A percentile compares a stretch with the other conserved stretches of the same genome.
These are phyloP conservation scores for Argya squamiceps DNA, from an alignment of 2,797 vertebrate species.

Conservation along the genomic window DNA sequence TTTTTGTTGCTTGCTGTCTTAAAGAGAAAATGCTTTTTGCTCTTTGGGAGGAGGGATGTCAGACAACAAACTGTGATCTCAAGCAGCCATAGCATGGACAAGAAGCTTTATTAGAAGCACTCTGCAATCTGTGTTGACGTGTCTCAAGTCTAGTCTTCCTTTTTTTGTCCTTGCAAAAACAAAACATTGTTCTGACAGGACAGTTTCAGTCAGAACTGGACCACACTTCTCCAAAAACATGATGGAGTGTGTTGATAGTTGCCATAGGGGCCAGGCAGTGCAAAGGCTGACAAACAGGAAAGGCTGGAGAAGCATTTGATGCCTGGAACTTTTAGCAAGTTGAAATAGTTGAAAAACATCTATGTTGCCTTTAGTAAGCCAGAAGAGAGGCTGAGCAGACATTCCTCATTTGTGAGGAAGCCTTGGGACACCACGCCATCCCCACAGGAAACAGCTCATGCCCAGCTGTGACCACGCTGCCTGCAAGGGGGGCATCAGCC, in stretches of 20 bases:
- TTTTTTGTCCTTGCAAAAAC: background rate
- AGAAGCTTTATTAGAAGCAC: background rate
- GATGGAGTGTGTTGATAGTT: background rate
- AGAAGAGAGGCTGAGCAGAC: background rate
- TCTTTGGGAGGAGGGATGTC: background rate
- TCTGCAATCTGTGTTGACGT: background rate
- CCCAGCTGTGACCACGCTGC: background rate
- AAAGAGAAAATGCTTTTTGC: background rate
- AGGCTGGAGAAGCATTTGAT: background rate
- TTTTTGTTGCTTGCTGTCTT: background rate
- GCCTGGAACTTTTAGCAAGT: background rate
- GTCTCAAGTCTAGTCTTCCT: background rate
- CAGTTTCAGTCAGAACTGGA: background rate
- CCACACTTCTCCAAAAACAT: background rate
- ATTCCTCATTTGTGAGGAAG: constrained; percentile 22
- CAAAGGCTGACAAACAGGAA: background rate
- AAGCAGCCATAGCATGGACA: background rate
- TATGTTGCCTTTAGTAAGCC: background rate
- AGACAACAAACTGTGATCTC: background rate
- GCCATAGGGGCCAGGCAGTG: background rate
- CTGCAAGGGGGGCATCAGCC: background rate
- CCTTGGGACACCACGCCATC: background rate
- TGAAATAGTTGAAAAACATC: background rate
- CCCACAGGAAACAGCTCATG: constrained; percentile 13
- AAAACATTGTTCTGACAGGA: background rate